Base-by-base conservation (phyloP, 2,888 invertebrate species). In the Nasonia oneida region DNA sequence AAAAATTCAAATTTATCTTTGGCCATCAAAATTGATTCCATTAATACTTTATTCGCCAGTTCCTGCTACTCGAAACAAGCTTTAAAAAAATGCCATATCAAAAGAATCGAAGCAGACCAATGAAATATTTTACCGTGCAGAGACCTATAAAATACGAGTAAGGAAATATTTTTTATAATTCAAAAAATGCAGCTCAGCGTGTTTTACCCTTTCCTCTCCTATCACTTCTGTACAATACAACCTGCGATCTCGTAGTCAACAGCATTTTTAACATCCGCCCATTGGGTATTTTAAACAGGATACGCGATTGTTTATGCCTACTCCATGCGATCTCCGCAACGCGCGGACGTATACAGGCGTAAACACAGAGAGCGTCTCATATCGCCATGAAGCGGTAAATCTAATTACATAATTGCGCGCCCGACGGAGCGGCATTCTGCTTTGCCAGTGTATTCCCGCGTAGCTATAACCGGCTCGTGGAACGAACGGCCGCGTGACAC, bases 401-500 rank as follows among this genome's bases (percentile, higher is more conserved):
- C 87, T 87, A 89, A 89, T 89, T 89, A 86, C 88, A 86, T 88
- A 88, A 90, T 90, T 88, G 87, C 86, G 71, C 81, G 33, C 37
- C 75, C 87, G 80, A 88, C 86, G 83, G 84, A 70, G 53, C 64
- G 57, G 82, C 78, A 88, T 89, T 88, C 83, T 85, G 74, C 67
- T 61, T 73, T 73, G 71, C 37, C 74, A 67, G 67, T 29, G 78
- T 82, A 80, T 64, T 47, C 70, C 39, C 23, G n/a, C 15, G n/a
- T 6, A 47, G n/a, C 57, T 61, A 61, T 61, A 61, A 61, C 57
- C 57, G 10, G 57, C 57, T 61, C 57, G 57, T n/a, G 57, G 57
- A 61, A 61, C n/a, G 57, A 61, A 61, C n/a, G 76, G 57, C 82
- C 76, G 83, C n/a, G 67, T 70, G 39, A 78, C n/a, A 77, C 47